phyloP scores from a whole-genome alignment of 2,113 vertebrate genomes.

The Esox niger region DNA sequence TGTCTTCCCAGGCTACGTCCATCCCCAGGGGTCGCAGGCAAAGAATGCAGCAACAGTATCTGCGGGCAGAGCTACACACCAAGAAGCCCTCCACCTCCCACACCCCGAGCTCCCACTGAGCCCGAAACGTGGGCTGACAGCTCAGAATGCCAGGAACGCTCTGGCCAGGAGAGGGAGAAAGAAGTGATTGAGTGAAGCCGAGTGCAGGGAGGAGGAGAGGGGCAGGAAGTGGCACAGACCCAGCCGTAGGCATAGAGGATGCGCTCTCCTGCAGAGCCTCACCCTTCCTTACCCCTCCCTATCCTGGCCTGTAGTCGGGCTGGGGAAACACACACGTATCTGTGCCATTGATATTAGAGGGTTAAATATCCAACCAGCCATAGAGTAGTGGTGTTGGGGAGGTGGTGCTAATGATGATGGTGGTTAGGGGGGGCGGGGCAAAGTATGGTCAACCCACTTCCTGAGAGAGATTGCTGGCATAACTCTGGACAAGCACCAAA shows the following conservation, averaged over 20 bases:
- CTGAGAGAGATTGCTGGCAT: too few relatives aligned
- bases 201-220: conserved; percentile 1
- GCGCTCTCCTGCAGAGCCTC: conserved; percentile 2
- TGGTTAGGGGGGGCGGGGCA: too few relatives aligned
- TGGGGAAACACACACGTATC: background rate
- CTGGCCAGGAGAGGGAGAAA: background rate
- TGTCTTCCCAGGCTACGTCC: background rate
- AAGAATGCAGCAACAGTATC: background rate
- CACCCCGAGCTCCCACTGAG: background rate
- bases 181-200: background rate
- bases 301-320: background rate
- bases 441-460: too few relatives aligned
- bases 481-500: too few relatives aligned
- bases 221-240: conserved; percentile 2
- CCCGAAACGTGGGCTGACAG: background rate
- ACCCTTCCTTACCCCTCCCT: background rate
- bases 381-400: background rate
- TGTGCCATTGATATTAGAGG: background rate
- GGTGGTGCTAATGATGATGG: too few relatives aligned
- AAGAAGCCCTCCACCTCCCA: background rate
- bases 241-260: background rate
- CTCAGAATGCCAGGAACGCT: conserved; percentile 13
- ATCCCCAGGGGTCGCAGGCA: background rate
- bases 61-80: background rate
- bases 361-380: background rate